Evolutionary conservation across 2,797 vertebrate species (phyloP).

Genomic region (Smutsia temminckii): DNA sequence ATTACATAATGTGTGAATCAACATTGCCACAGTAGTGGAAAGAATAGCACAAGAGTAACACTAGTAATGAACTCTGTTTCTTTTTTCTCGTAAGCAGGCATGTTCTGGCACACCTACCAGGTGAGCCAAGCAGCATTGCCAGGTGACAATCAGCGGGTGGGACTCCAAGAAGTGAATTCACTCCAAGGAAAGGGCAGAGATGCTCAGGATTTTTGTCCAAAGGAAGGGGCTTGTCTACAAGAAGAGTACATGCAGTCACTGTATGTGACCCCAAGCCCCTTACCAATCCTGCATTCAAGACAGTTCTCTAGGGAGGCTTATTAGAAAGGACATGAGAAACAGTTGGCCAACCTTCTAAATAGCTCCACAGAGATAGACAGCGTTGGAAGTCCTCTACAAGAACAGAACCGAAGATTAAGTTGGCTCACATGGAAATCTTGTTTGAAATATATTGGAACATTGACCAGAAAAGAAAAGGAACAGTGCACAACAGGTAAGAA

Average conservation of each 20-base stretch:
- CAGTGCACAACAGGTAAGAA: fast-evolving
- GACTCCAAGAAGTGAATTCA: neutral
- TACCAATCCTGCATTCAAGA: neutral
- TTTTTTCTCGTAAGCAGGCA: neutral
- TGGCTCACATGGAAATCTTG: neutral
- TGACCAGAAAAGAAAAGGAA: neutral
- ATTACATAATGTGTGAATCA: neutral
- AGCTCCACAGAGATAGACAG: neutral
- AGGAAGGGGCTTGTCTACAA: neutral
- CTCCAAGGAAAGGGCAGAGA: neutral
- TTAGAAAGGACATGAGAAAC: neutral
- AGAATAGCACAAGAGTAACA: neutral
- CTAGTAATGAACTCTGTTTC: neutral
- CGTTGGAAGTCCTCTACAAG: neutral
- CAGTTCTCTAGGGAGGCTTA: neutral
- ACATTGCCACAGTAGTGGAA: fast-evolving
- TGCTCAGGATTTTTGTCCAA: neutral
- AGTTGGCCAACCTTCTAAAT: neutral
- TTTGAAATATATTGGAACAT: neutral
- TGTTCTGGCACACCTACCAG: neutral
- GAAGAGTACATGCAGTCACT: neutral
- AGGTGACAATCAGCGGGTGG: neutral
- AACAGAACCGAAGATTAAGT: neutral
- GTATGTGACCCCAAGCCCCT: fast-evolving
- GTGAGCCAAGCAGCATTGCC: neutral